Evolutionary conservation across 2,113 vertebrate genomes (phyloP).

Genomic region (Tylochromis polylepis): DNA sequence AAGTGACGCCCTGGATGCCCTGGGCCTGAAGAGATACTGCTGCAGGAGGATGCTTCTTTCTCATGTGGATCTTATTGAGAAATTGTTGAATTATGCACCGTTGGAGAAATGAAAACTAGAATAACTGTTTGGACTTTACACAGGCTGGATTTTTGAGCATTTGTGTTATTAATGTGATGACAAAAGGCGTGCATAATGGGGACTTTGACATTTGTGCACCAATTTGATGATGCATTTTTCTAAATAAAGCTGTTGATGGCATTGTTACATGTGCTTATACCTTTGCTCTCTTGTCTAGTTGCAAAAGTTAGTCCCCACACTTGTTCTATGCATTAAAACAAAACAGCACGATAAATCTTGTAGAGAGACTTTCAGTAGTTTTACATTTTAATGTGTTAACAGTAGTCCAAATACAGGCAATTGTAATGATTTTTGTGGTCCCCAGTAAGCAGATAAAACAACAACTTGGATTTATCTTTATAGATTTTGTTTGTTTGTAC

Average conservation of each 20-base stretch:
- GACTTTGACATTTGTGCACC: background rate
- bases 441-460: background rate
- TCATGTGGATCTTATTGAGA: constrained; percentile 97
- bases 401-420: background rate
- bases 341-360: background rate
- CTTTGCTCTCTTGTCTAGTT: background rate
- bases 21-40: constrained; percentile 96
- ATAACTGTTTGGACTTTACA: background rate
- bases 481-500: constrained; percentile 23
- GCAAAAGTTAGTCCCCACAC: background rate
- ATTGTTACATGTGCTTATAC: background rate
- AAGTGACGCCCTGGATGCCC: constrained; percentile 93
- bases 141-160: background rate
- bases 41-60: constrained; percentile 95
- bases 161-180: background rate
- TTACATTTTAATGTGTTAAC: background rate
- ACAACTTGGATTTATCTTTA: background rate
- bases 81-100: constrained; percentile 93
- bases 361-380: background rate
- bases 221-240: background rate
- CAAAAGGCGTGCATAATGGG: background rate
- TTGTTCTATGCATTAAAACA: background rate
- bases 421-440: background rate
- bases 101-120: constrained; percentile 84
- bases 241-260: constrained; percentile 50